Evolutionary conservation across 2,113 vertebrate species (phyloP).

Genomic region (cat (Felis catus)): DNA sequence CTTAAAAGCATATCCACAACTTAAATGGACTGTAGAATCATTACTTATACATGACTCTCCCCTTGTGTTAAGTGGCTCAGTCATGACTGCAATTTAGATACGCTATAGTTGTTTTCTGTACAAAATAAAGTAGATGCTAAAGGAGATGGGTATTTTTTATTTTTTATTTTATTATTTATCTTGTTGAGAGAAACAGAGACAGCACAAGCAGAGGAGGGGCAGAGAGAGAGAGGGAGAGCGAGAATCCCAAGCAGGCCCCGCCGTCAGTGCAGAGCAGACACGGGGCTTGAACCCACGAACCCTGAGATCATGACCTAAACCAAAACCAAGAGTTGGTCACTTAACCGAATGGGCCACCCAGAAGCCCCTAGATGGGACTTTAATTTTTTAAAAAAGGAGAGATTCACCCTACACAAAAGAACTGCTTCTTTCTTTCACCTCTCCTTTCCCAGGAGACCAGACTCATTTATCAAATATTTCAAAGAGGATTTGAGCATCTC

Average conservation of each 20-base stretch:
- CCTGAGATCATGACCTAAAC: too few relatives aligned
- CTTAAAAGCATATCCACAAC: background rate
- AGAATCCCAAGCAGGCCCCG: too few relatives aligned
- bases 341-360: too few relatives aligned
- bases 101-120: background rate
- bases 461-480: background rate
- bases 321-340: too few relatives aligned
- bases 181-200: too few relatives aligned
- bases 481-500: background rate
- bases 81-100: background rate
- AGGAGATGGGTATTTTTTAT: background rate
- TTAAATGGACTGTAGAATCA: background rate
- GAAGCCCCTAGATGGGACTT: too few relatives aligned
- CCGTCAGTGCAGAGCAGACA: too few relatives aligned
- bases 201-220: too few relatives aligned
- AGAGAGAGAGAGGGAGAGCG: too few relatives aligned
- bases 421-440: background rate
- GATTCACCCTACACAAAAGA: background rate
- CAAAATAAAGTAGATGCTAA: background rate
- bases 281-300: too few relatives aligned
- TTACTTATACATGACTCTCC: background rate
- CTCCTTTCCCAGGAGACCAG: background rate
- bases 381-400: background rate
- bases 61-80: background rate
- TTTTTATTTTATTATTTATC: too few relatives aligned